These are phyloP conservation scores for Drosophila algonquin DNA, from an alignment of 2,888 invertebrate species.

Conservation along the genomic window DNA sequence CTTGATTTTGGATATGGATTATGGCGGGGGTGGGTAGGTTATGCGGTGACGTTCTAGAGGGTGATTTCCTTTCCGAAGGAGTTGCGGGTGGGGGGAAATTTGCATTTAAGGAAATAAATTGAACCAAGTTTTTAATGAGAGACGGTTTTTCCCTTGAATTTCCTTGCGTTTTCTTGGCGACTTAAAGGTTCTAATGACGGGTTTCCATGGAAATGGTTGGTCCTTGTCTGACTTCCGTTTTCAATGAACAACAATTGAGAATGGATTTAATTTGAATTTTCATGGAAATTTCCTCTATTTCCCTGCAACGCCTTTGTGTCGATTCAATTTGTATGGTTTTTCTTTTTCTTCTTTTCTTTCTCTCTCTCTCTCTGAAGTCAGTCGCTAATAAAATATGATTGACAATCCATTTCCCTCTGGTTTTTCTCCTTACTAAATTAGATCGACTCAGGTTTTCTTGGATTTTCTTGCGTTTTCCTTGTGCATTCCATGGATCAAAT, in stretches of 20 bases:
- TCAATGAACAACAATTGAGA: background rate
- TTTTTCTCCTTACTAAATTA: too few relatives aligned
- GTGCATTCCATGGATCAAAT: background rate
- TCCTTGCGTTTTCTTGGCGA: background rate
- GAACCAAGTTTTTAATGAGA: slow-evolving; percentile 21
- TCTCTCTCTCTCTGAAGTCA: too few relatives aligned
- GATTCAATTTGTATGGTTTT: too few relatives aligned
- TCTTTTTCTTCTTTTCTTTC: too few relatives aligned
- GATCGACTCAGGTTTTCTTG: too few relatives aligned
- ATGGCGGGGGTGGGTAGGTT: slow-evolving; percentile 17
- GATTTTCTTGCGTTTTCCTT: background rate
- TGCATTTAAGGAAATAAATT: slow-evolving; percentile 25
- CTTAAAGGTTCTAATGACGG: background rate
- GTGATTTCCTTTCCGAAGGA: background rate
- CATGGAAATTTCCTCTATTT: background rate
- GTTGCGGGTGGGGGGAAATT: slow-evolving; percentile 16
- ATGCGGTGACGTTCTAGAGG: slow-evolving; percentile 48
- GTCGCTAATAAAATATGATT: too few relatives aligned
- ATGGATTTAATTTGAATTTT: background rate
- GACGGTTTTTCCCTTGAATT: slow-evolving; percentile 18
- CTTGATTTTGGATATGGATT: slow-evolving; percentile 15
- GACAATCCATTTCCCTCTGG: too few relatives aligned
- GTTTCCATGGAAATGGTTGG: background rate
- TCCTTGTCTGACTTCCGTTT: background rate
- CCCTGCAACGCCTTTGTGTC: too few relatives aligned